phyloP scores from a whole-genome alignment of 2,888 invertebrate species.

The Netelia fuscicornis region DNA sequence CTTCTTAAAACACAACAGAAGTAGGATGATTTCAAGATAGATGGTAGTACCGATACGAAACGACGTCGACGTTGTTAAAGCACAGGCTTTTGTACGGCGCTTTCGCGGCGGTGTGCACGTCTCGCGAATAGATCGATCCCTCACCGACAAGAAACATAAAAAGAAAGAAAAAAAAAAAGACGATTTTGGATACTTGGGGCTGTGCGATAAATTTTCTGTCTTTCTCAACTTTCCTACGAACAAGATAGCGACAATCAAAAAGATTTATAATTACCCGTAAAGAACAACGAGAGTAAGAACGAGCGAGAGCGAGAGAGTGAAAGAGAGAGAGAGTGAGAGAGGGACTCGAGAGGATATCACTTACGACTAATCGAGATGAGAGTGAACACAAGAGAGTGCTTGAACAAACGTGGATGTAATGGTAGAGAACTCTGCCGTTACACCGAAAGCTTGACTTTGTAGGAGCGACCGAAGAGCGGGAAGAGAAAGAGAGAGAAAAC shows the following conservation, averaged over 20 bases:
- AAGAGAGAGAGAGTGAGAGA: conserved; percentile 33
- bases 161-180: conserved; percentile 26
- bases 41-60: conserved; percentile 62
- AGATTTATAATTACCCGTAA: conserved; percentile 34
- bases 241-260: conserved; percentile 2
- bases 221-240: conserved; percentile 8
- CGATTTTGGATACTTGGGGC: conserved; percentile 24
- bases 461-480: conserved; percentile 30
- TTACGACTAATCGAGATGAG: conserved; percentile 59
- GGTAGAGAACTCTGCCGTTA: conserved; percentile 43
- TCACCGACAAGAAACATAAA: conserved; percentile 22
- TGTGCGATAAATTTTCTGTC: conserved; percentile 15
- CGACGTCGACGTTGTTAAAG: conserved; percentile 57
- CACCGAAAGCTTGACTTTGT: conserved; percentile 51
- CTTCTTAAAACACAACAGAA: conserved; percentile 48
- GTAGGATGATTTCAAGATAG: conserved; percentile 28
- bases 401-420: conserved; percentile 57
- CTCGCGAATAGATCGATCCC: conserved; percentile 70
- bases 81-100: conserved; percentile 69
- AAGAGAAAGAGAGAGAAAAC: conserved; percentile 33
- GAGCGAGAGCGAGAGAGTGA: conserved; percentile 17
- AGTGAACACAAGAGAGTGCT: conserved; percentile 61
- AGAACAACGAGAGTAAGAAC: conserved; percentile 24
- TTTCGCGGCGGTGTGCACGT: conserved; percentile 69
- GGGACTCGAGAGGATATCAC: conserved; percentile 23